Evolutionary conservation across 1,140 invertebrate genomes (phyloP).

Genomic region (Melanaphis sacchari): DNA sequence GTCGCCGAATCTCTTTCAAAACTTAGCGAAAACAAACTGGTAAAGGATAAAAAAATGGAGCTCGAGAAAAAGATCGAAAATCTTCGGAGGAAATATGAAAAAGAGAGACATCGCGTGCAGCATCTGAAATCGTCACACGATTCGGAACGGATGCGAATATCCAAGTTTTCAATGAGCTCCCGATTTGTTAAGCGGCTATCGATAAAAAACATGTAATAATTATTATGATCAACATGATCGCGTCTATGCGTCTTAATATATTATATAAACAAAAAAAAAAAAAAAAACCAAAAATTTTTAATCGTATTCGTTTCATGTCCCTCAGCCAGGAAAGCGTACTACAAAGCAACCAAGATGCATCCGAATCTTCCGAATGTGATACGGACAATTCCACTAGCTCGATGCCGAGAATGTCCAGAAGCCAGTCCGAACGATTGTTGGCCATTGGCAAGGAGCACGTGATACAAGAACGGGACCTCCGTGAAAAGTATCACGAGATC

Average conservation of each 20-base stretch:
- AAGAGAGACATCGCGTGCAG: slow-evolving; percentile 65
- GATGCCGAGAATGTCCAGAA: slow-evolving; percentile 68
- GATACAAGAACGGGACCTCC: slow-evolving; percentile 78
- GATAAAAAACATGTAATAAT: slow-evolving; percentile 77
- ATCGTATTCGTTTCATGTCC: neutral
- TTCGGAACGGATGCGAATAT: slow-evolving; percentile 67
- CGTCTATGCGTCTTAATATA: neutral
- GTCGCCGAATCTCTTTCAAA: slow-evolving; percentile 80
- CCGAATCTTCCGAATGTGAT: slow-evolving; percentile 64
- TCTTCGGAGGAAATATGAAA: slow-evolving; percentile 85
- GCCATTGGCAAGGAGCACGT: slow-evolving; percentile 75
- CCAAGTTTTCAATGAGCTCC: slow-evolving; percentile 77
- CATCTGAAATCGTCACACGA: slow-evolving; percentile 65
- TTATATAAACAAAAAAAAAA: neutral
- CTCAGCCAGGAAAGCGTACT: slow-evolving; percentile 18
- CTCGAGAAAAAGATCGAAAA: slow-evolving; percentile 87
- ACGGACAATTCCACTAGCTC: slow-evolving; percentile 63
- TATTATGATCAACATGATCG: neutral
- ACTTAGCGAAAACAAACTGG: slow-evolving; percentile 80
- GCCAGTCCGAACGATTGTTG: slow-evolving; percentile 74
- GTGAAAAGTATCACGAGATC: slow-evolving; percentile 84
- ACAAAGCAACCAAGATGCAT: slow-evolving; percentile 56
- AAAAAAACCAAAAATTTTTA: neutral
- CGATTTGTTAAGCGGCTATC: slow-evolving; percentile 81
- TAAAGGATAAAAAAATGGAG: slow-evolving; percentile 82